Percentiles rank a stretch among this genome's conserved stretches.
These are phyloP conservation scores for Oscheius sp. DNA, from an alignment of 2,888 invertebrate genomes.

Conservation along the genomic window DNA sequence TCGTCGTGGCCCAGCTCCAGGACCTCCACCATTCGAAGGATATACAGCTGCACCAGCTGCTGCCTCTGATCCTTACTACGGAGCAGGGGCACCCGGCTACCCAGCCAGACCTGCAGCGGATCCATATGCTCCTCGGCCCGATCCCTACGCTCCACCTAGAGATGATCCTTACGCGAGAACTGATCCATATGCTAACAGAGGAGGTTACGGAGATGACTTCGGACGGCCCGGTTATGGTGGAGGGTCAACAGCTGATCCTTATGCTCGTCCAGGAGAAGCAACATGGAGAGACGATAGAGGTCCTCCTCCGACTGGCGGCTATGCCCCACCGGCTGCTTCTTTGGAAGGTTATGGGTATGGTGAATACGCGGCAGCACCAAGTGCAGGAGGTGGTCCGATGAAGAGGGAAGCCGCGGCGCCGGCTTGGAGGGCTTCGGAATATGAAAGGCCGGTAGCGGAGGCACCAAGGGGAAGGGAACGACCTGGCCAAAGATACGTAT, in stretches of 20 bases:
- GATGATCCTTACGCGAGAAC: constrained; percentile 22
- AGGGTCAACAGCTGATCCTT: constrained; percentile 34
- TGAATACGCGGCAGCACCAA: constrained; percentile 12
- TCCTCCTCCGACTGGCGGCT: constrained; percentile 18
- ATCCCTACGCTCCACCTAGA: constrained; percentile 16
- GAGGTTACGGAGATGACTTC: constrained; percentile 25
- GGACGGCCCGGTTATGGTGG: constrained; percentile 9
- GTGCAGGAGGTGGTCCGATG: constrained; percentile 21
- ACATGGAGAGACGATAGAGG: constrained; percentile 31
- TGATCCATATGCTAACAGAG: constrained; percentile 30
- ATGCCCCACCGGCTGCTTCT: constrained; percentile 7
- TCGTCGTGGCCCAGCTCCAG: background rate
- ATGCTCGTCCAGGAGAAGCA: constrained; percentile 30
- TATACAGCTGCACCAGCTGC: constrained; percentile 1
- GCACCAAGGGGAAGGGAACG: constrained; percentile 37
- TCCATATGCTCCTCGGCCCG: constrained; percentile 12
- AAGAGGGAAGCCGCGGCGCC: constrained; percentile 36
- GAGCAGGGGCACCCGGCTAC: background rate
- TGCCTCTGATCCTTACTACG: constrained; percentile 22
- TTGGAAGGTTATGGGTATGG: constrained; percentile 37
- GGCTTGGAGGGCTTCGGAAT: constrained; percentile 24
- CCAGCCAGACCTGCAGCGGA: constrained; percentile 10
- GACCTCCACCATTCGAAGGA: constrained; percentile 9
- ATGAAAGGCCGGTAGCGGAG: constrained; percentile 29
- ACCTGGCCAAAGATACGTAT: constrained; percentile 41